A percentile compares a stretch with the other conserved stretches of the same genome.
Conservation (phyloP, 2,797 vertebrate species). For the Schizopygopsis pylzovi region DNA sequence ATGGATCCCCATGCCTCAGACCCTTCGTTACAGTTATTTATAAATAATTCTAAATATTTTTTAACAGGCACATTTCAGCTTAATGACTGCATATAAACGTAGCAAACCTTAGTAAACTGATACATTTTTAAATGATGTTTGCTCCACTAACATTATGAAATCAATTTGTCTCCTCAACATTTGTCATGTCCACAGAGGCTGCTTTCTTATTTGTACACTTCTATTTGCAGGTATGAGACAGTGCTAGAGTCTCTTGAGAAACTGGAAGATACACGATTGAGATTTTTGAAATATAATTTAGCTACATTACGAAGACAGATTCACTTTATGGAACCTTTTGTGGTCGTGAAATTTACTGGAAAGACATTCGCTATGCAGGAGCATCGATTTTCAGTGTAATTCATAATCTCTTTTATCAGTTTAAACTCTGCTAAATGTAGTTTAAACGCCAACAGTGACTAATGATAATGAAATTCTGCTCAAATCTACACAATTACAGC, state of each 20-base stretch:
- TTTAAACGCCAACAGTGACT: neutral
- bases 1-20: too few species aligned
- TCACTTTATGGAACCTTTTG: neutral
- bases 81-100: neutral
- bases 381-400: neutral
- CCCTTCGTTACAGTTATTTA: too few species aligned
- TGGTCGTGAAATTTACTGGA: neutral
- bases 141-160: slow-evolving; percentile 24
- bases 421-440: slow-evolving; percentile 4
- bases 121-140: neutral
- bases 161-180: neutral
- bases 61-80: neutral
- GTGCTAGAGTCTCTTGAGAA: neutral
- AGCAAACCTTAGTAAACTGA: neutral
- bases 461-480: slow-evolving; percentile 19
- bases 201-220: neutral
- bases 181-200: neutral
- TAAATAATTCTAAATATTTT: neutral
- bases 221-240: neutral
- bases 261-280: neutral
- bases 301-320: neutral
- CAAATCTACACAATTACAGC: neutral
- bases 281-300: neutral
- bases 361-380: neutral
- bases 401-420: neutral